Evolutionary conservation across 2,113 vertebrate genomes (phyloP), one percentile per base, ranked within the genome.

Genomic region (Sinocyclocheilus maitianheensis): DNA sequence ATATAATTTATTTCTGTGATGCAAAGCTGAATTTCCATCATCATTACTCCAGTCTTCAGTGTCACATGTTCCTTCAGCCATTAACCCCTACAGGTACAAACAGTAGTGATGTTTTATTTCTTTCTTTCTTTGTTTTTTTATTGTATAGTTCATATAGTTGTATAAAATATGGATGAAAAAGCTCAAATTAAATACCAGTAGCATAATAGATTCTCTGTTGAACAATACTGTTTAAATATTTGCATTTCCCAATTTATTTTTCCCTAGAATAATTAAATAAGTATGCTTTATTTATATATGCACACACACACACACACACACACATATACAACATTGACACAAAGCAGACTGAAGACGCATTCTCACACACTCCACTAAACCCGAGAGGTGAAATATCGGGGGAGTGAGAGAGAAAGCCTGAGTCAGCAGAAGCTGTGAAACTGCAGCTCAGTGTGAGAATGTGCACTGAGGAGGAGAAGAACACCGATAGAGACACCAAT

Each of bases 381-480:
- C 37, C 7, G 7, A 18, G 13, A 26, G 60, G n/a, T 81, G 78
- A 65, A 81, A 26, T 46, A 80, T 0, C 48, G 22, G 7, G 58
- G 22, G 37, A 46, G 60, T 81, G 55, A 65, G 40, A 37, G 53
- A 81, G 10, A 78, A 55, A 22, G 16, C 78, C 58, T 79, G 78
- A 81, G 22, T 81, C 78, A 65, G 78, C 78, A 46, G 78, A 81
- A 0, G 0, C 78, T 81, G 60, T n/a, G 53, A 76, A 77, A 55
- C 76, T 77, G 76, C 76, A 77, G 58, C 34, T 62, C 77, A 62
- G 24, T 37, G 77, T 40, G 77, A 62, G 55, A 79, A 58, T 34
- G 1, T 34, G 55, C 22, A 40, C 26, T 55, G 51, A 34, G 53
- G 9, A 81, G 58, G n/a, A 43, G 58, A 14, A 3, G 13, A n/a